Percentiles rank a stretch among this genome's conserved stretches.
Conservation (phyloP, 1,140 invertebrate genomes). For the Zaprionus davidi region DNA sequence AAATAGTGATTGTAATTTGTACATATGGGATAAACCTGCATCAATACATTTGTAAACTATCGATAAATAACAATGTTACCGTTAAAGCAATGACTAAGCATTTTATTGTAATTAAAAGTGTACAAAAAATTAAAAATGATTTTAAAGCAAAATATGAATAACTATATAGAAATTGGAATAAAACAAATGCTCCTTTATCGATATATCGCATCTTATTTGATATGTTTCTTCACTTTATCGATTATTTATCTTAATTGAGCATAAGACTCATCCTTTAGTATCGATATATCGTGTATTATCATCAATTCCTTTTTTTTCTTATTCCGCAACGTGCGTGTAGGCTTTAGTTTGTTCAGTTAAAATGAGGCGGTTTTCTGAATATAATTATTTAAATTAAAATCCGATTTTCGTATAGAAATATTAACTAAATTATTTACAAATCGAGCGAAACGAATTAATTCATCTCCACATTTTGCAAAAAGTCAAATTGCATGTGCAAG, state of each 20-base stretch:
- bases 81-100: not conserved
- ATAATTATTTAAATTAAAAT: not conserved
- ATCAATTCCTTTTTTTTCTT: constrained; percentile 12
- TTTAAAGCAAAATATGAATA: not conserved
- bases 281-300: constrained; percentile 2
- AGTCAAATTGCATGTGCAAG: constrained; percentile 44
- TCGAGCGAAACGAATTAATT: constrained; percentile 8
- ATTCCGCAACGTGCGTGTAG: constrained; percentile 3
- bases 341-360: constrained; percentile 21
- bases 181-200: not conserved
- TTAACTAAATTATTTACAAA: not conserved
- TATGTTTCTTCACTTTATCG: not conserved
- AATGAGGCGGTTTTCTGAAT: not conserved
- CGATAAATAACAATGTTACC: not conserved
- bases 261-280: not conserved
- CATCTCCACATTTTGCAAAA: constrained; percentile 6
- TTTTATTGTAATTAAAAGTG: not conserved
- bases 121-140: not conserved
- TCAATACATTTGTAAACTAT: constrained; percentile 5
- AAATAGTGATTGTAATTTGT: constrained; percentile 54
- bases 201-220: not conserved
- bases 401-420: not conserved
- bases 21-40: not conserved
- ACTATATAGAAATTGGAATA: not conserved
- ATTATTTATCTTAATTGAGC: not conserved